phyloP scores from a whole-genome alignment of 1,140 invertebrate species.

The Lepidurus packardi region DNA sequence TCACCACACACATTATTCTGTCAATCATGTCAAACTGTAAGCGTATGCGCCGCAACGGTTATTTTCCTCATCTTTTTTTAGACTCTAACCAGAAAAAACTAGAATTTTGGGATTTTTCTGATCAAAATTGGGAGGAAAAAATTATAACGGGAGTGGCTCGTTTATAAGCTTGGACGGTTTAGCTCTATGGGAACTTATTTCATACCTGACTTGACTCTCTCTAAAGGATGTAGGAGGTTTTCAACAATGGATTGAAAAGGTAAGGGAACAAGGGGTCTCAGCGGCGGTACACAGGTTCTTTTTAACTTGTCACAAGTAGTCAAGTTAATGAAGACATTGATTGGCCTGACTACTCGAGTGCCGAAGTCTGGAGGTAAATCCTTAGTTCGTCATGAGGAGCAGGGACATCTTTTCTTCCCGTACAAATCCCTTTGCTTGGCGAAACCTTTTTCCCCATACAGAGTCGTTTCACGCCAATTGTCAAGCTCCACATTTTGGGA shows the following conservation, averaged over 20 bases:
- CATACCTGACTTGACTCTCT: slow-evolving; percentile 8
- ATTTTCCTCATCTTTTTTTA: neutral
- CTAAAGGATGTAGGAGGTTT: neutral
- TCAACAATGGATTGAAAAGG: neutral
- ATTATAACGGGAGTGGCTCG: neutral
- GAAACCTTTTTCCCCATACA: neutral
- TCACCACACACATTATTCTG: neutral
- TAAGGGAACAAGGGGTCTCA: neutral
- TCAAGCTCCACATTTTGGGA: neutral
- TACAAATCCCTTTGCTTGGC: neutral
- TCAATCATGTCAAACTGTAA: neutral
- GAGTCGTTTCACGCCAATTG: neutral
- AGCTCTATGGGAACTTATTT: neutral
- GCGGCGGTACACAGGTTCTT: neutral
- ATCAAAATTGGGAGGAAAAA: neutral
- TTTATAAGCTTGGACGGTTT: neutral
- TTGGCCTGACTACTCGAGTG: slow-evolving; percentile 10
- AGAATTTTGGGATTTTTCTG: neutral
- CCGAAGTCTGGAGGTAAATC: slow-evolving; percentile 12
- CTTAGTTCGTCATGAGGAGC: neutral
- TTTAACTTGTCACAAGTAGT: slow-evolving; percentile 12
- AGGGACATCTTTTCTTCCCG: neutral
- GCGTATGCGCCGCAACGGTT: neutral
- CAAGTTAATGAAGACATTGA: slow-evolving; percentile 22
- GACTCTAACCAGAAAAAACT: neutral